Percentiles rank a stretch among this genome's conserved stretches.
phyloP scores from a whole-genome alignment of 2,888 invertebrate species.

The Callosobruchus maculatus region DNA sequence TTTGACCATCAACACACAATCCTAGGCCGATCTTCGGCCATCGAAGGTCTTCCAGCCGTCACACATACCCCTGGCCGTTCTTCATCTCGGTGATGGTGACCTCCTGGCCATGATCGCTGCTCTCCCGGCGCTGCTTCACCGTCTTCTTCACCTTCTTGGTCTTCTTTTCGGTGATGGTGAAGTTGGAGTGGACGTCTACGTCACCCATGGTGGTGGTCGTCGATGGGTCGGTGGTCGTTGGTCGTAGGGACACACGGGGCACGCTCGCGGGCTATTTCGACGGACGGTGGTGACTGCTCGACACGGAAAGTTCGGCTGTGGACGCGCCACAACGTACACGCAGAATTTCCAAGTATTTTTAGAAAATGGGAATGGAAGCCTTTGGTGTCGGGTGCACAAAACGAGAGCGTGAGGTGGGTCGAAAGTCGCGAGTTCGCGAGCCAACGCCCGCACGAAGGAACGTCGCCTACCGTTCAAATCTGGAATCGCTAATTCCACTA shows the following conservation, averaged over 20 bases:
- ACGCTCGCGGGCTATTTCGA: neutral
- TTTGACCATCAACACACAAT: constrained; percentile 14
- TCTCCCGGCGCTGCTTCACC: constrained; percentile 76
- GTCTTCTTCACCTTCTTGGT: constrained; percentile 91
- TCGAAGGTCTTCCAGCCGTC: neutral
- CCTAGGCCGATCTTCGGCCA: neutral
- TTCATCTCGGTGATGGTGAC: constrained; percentile 78
- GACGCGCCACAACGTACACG: neutral
- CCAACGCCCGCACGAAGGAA: neutral
- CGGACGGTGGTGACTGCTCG: neutral
- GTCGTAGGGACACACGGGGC: constrained; percentile 22
- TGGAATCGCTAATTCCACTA: neutral
- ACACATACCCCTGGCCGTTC: constrained; percentile 81
- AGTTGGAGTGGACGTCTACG: constrained; percentile 84
- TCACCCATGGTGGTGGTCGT: constrained; percentile 67
- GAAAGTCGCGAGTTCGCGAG: constrained; percentile 6
- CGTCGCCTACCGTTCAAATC: neutral
- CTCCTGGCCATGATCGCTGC: constrained; percentile 66
- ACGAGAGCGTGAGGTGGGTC: constrained; percentile 28
- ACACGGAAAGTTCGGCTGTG: neutral
- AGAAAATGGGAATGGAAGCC: constrained; percentile 47
- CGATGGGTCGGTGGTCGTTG: neutral
- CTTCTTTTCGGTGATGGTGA: constrained; percentile 78
- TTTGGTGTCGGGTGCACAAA: constrained; percentile 42
- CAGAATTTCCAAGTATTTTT: constrained; percentile 44